phyloP scores from a whole-genome alignment of 2,888 invertebrate species.

The Eupeodes luniger region DNA sequence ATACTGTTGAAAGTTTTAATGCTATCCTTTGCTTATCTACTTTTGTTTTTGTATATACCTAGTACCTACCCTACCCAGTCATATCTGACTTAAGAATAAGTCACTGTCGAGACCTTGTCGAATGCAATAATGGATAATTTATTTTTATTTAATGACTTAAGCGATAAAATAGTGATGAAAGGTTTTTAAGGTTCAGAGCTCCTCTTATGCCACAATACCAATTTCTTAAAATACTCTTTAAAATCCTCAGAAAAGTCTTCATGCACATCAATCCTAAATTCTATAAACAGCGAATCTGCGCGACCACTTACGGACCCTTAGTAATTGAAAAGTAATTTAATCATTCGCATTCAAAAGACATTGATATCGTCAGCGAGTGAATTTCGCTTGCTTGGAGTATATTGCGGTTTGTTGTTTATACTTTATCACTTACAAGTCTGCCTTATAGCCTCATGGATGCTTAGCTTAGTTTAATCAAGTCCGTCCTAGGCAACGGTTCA shows the following conservation, averaged over 20 bases:
- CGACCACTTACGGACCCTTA: not conserved
- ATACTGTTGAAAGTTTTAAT: not conserved
- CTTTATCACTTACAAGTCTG: not conserved
- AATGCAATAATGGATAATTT: too few species aligned
- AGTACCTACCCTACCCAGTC: not conserved
- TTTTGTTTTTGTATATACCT: not conserved
- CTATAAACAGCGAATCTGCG: not conserved
- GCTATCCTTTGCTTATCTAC: not conserved
- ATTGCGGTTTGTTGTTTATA: not conserved
- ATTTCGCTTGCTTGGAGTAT: not conserved
- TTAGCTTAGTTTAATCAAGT: conserved; percentile 37
- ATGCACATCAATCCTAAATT: too few species aligned
- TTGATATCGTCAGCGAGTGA: not conserved
- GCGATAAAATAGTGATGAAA: too few species aligned
- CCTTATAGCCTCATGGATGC: not conserved
- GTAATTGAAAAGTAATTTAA: conserved; percentile 1
- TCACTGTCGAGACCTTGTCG: too few species aligned
- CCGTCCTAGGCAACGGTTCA: conserved; percentile 11
- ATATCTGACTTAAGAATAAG: not conserved
- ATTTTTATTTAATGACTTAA: too few species aligned
- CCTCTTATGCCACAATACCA: too few species aligned
- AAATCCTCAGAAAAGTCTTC: too few species aligned
- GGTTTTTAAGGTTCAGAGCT: too few species aligned
- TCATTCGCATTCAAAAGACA: conserved; percentile 6
- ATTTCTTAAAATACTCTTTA: too few species aligned